Base-by-base conservation (phyloP, 2,113 vertebrate genomes). In the Cephalopterus ornatus region DNA sequence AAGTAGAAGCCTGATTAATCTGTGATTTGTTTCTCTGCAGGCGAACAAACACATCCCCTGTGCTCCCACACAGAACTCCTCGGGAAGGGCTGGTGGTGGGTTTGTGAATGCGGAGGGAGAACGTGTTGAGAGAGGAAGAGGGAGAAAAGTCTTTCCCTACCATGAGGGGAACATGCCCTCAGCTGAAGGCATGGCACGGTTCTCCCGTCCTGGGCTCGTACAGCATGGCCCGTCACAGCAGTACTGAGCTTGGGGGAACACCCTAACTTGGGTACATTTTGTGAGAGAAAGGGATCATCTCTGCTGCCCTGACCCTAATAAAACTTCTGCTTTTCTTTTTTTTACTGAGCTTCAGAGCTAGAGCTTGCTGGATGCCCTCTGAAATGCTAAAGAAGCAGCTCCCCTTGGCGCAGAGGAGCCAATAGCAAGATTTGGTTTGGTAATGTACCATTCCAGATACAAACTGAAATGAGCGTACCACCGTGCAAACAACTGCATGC, bases 1-100 rank as follows among this genome's bases (percentile, higher is more conserved):
- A 75, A 95, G 71, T 4, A 14, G 67, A 61, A 95, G 59, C 50
- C 90, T 94, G 95, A 76, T 94, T 72, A 96, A 95, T 85, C 83
- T 88, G 44, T 47, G 76, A 76, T 89, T 94, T 91, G 80, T 95
- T 91, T 61, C 82, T 91, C 88, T 42, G 76, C 65, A 47, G 79
- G 72, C 37, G 1, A 92, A 78, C 65, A 86, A 92, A 87, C 56
- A 79, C 50, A 27, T 73, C 42, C 50, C 83, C 90, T 61, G 49
- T 59, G 79, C 58, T 93, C 14, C 2, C 79, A 74, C 63, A 75
- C 46, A 56, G 17, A 74, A 67, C 74, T 66, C 6, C 72, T 49
- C 26, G 63, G 77, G 73, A 92, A 80, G 68, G 41, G 46, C n/a
- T 56, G 77, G 2, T 41, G n/a, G 14, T 76, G 89, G 50, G 27